Evolutionary conservation across 2,113 vertebrate genomes (phyloP).

Genomic region (Tinamus guttatus): DNA sequence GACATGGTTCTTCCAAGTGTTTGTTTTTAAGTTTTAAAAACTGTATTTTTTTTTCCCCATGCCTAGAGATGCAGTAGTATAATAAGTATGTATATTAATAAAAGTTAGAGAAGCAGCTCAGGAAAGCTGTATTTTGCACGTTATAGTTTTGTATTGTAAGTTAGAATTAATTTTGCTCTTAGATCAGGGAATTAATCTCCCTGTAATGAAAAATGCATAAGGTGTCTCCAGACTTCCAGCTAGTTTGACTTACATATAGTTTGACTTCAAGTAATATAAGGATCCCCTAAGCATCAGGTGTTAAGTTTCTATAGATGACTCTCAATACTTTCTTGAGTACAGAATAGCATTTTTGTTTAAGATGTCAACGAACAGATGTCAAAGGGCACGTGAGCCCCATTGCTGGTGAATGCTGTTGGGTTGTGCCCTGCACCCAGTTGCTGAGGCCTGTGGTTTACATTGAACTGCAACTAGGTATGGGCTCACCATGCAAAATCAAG

Average conservation of each 20-base stretch:
- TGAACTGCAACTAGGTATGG: not conserved
- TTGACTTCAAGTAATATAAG: not conserved
- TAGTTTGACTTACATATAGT: not conserved
- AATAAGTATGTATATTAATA: not conserved
- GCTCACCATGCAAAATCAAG: not conserved
- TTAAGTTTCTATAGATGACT: not conserved
- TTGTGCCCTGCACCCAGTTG: not conserved
- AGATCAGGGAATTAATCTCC: not conserved
- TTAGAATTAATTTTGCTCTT: not conserved
- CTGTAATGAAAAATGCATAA: not conserved
- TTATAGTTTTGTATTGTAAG: not conserved
- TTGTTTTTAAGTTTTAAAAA: not conserved
- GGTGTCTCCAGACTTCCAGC: not conserved
- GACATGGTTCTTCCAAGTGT: too few species aligned
- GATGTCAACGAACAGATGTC: not conserved
- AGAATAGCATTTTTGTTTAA: not conserved
- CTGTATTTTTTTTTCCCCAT: not conserved
- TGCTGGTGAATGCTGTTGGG: not conserved
- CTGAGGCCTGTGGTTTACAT: not conserved
- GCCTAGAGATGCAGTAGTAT: not conserved
- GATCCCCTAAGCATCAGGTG: not conserved
- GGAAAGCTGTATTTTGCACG: not conserved
- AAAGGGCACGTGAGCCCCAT: not conserved
- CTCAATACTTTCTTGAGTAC: not conserved
- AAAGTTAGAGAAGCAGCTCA: not conserved